Conservation (phyloP, 2,113 vertebrate genomes). For the Mastomys natalensis region DNA sequence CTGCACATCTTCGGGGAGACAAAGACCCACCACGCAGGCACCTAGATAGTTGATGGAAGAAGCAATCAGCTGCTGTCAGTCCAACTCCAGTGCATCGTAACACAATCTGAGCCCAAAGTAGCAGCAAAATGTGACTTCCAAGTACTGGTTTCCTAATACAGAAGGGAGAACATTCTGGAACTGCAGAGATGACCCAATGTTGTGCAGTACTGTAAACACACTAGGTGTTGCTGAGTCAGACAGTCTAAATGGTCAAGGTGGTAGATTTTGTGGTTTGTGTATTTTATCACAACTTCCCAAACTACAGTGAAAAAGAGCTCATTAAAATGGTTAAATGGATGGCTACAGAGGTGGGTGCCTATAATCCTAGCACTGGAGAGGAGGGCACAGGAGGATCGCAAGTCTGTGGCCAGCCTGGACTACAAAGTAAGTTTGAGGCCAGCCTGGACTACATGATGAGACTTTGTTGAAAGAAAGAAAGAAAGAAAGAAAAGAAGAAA, state of each 20-base stretch:
- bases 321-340: not conserved
- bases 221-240: not conserved
- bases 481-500: too few species aligned
- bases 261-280: not conserved
- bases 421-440: not conserved
- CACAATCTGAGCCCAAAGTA: too few species aligned
- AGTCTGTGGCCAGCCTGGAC: not conserved
- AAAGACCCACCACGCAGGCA: too few species aligned
- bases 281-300: constrained; percentile 43
- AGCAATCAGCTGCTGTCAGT: too few species aligned
- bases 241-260: not conserved
- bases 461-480: not conserved
- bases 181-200: not conserved
- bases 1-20: too few species aligned
- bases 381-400: not conserved
- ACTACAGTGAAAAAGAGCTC: not conserved
- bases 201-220: not conserved
- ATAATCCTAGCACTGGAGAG: not conserved
- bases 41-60: too few species aligned
- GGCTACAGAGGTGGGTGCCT: not conserved
- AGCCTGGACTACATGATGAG: not conserved
- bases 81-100: too few species aligned
- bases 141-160: not conserved
- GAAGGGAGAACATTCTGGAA: not conserved
- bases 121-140: too few species aligned